Evolutionary conservation across 2,113 vertebrate species (phyloP).

Genomic region (Notothenia coriiceps): DNA sequence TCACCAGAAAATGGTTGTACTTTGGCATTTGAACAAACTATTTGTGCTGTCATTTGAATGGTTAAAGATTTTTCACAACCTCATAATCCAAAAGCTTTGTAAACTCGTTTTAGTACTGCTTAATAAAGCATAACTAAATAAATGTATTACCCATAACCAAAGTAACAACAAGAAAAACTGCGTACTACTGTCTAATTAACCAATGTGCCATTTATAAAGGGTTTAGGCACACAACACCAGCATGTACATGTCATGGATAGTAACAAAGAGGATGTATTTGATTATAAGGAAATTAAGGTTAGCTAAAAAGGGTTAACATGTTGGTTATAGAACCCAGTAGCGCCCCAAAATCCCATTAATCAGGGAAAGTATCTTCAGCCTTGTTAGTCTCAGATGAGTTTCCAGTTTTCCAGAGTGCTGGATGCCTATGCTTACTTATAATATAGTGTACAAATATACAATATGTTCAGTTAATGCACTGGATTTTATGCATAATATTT

Average conservation of each 20-base stretch:
- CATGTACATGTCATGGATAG: constrained; percentile 6
- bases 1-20: not conserved
- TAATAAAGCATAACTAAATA: not conserved
- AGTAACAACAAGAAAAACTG: not conserved
- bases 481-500: constrained; percentile 18
- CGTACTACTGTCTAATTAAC: not conserved
- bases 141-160: not conserved
- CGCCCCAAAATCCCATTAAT: not conserved
- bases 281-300: not conserved
- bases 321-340: not conserved
- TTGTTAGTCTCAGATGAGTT: constrained; percentile 7
- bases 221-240: not conserved
- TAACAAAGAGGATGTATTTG: constrained; percentile 31
- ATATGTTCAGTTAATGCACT: constrained; percentile 6
- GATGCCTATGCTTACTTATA: constrained; percentile 1
- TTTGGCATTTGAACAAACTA: not conserved
- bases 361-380: constrained; percentile 6
- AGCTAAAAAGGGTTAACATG: not conserved
- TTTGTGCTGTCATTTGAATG: not conserved
- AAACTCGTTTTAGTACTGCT: not conserved
- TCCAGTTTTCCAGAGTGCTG: constrained; percentile 1
- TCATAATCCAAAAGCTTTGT: not conserved
- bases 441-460: constrained; percentile 15
- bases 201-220: not conserved
- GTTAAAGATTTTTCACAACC: not conserved